These are phyloP conservation scores for Drosophila fuyamai DNA, from an alignment of 1,140 invertebrate species.

Conservation along the genomic window DNA sequence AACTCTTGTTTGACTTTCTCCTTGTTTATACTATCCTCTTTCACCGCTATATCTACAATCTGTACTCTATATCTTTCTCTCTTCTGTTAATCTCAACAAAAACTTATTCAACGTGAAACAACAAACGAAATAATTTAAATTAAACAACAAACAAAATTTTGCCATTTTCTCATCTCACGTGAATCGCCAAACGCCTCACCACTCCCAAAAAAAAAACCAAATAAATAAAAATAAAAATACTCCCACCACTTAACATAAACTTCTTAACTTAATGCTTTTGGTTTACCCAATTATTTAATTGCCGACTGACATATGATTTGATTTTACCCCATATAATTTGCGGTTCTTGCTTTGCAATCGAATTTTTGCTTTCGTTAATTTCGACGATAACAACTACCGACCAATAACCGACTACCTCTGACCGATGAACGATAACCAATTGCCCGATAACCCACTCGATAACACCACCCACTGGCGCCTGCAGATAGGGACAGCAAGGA, in stretches of 20 bases:
- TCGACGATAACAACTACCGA: conserved; percentile 19
- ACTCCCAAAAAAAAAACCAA: not conserved
- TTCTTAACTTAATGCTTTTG: conserved; percentile 6
- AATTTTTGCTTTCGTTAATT: conserved; percentile 8
- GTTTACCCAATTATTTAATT: conserved; percentile 12
- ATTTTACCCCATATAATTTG: conserved; percentile 14
- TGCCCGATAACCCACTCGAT: conserved; percentile 6
- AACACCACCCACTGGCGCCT: conserved; percentile 43
- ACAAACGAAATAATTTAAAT: conserved; percentile 49
- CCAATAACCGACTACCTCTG: not conserved
- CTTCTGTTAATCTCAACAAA: conserved; percentile 25
- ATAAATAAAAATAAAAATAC: conserved; percentile 2
- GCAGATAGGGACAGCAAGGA: conserved; percentile 91
- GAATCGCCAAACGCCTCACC: conserved; percentile 25
- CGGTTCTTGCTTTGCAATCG: conserved; percentile 24
- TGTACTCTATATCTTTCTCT: not conserved
- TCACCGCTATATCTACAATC: not conserved
- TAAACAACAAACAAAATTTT: conserved; percentile 67
- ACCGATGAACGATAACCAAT: conserved; percentile 12
- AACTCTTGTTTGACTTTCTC: not conserved
- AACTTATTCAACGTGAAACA: conserved; percentile 18
- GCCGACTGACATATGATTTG: conserved; percentile 27
- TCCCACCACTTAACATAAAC: conserved; percentile 19
- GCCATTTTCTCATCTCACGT: conserved; percentile 68
- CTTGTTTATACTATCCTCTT: conserved; percentile 6